Base-by-base conservation (phyloP, 2,797 vertebrate species). In the Catamblyrhynchus diadema region DNA sequence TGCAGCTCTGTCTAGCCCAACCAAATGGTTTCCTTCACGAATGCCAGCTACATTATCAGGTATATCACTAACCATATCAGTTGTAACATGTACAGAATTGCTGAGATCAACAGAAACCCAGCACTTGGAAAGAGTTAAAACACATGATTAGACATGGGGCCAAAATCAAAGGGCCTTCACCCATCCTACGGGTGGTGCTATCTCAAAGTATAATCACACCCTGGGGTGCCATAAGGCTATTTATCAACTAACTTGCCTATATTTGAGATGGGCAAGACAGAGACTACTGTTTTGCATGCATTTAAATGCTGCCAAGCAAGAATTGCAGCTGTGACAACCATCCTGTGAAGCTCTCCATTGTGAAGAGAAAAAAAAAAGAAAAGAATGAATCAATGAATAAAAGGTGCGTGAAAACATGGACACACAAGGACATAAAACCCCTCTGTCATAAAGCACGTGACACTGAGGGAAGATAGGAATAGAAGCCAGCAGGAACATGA, bases 121-220 rank as follows among this genome's bases (percentile, higher is more conserved):
- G 61, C 3, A n/a, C 81, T 97, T 97, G 96, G 96, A 96, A 96
- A 96, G 93, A 97, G 93, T 97, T 97, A 96, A 97, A 96, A 97
- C 92, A 7, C 84, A 44, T 78, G 62, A 93, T 96, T 96, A 97
- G 95, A 96, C 86, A 69, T 18, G 30, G 45, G 86, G 93, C 91
- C 96, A 95, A 90, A 96, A 95, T 95, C 82, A 96, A 96, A 96
- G 89, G 86, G 81, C 95, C 92, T 96, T 96, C 87, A 88, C 73
- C 86, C 88, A 75, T 89, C 94, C 91, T 94, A 96, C 62, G 41
- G 66, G 72, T 96, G 70, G n/a, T 92, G 94, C 33, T 97, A 97
- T 97, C 96, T 97, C 95, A 96, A 93, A 96, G 96, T 94, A 94
- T 95, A 88, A 97, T 97, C 96, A 75, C 89, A 92, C 92, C 95